phyloP scores from a whole-genome alignment of 2,888 invertebrate genomes.

The Patella caerulea region DNA sequence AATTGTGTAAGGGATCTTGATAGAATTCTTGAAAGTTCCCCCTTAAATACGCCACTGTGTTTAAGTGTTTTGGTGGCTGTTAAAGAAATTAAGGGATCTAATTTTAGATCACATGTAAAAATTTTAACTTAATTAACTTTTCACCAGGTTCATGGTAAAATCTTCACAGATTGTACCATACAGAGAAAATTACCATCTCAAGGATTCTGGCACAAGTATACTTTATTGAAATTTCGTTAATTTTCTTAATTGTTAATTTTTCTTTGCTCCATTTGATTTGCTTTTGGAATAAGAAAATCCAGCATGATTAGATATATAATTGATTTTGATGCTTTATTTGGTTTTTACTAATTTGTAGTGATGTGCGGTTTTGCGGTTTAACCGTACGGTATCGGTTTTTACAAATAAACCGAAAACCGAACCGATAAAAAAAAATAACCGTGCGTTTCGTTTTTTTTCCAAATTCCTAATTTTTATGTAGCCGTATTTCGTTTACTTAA shows the following conservation, averaged over 20 bases:
- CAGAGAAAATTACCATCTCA: conserved; percentile 1
- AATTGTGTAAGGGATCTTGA: conserved; percentile 10
- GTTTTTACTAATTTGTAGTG: not conserved
- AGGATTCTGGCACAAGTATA: conserved; percentile 10
- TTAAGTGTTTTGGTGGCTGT: conserved; percentile 8
- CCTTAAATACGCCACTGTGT: conserved; percentile 9
- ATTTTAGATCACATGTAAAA: conserved; percentile 1
- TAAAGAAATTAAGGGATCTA: conserved; percentile 4
- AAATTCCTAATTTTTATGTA: no score
- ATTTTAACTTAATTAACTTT: conserved; percentile 8
- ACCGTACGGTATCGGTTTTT: no score
- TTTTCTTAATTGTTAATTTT: conserved; percentile 11
- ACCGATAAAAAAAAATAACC: no score
- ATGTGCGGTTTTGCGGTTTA: no score
- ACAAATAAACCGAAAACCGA: no score
- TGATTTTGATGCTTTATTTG: not conserved
- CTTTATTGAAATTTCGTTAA: conserved; percentile 9
- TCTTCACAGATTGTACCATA: conserved; percentile 9
- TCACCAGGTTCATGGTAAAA: conserved; percentile 5
- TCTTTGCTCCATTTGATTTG: conserved; percentile 2
- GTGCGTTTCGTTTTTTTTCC: no score
- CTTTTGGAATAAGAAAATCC: conserved; percentile 10
- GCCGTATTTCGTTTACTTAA: no score
- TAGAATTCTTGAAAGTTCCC: conserved; percentile 2
- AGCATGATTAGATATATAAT: conserved; percentile 3